Base-by-base conservation (phyloP, 2,888 invertebrate genomes). In the Sialis lutaria region DNA sequence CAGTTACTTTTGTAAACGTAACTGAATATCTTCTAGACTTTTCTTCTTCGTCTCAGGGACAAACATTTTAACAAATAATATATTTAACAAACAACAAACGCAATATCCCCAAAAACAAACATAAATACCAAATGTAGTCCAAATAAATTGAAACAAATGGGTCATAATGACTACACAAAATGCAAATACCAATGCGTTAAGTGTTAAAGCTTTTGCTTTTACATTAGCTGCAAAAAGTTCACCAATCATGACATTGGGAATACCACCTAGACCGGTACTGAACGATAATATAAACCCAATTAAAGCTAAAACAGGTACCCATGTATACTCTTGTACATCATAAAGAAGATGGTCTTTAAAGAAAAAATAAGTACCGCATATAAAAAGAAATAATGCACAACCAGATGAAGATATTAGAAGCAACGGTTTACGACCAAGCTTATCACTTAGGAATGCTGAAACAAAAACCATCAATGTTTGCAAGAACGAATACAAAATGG, bases 31-130 rank as follows among this genome's bases (percentile, higher is more conserved):
- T 44, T 77, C 70, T 57, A 82, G 70, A 3, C 79, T 79, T 56
- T 79, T 80, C 48, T 79, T 79, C 60, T 78, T 81, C 3, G 81
- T 81, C 63, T 82, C 82, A 1, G 81, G 80, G 12, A 82, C 70
- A 52, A 71, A 62, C 22, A 72, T 60, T 45, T 70, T 54, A 56
- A 79, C 75, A 60, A 75, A 78, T 51, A 74, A 61, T 44, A 79
- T 63, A 1, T 79, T 78, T 47, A 76, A 48, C 30, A 75, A 59
- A 9, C 76, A 77, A 57, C 72, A 75, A 10, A 65, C 57, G 1
- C 74, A 67, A 60, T 79, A 82, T 54, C 74, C 73, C 64, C 74
- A 75, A 60, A 81, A 81, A 50, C 77, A 74, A 55, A 75, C 69
- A 60, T 76, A 74, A 55, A 77, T 72, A 40, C 75, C 77, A 49